A percentile compares a stretch with the other conserved stretches of the same genome.
phyloP scores from a whole-genome alignment of 2,888 invertebrate species.

The Teinopalpus imperialis region DNA sequence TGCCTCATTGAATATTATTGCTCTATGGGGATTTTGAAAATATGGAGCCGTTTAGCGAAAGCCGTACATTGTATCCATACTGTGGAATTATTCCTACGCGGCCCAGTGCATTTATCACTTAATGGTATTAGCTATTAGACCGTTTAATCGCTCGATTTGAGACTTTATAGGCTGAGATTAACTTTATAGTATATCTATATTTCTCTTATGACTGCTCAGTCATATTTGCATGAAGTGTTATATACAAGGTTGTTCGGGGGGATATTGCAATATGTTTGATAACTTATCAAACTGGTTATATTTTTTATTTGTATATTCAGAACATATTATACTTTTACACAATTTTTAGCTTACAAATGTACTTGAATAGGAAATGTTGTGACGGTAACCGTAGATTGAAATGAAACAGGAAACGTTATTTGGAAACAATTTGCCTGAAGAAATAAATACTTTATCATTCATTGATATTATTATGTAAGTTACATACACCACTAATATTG shows the following conservation, averaged over 20 bases:
- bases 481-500: too few relatives aligned
- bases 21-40: conserved; percentile 82
- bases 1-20: conserved; percentile 80
- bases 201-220: conserved; percentile 22
- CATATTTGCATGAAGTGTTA: too few relatives aligned
- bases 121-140: conserved; percentile 79
- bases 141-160: conserved; percentile 77
- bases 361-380: too few relatives aligned
- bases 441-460: too few relatives aligned
- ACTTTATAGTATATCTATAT: conserved; percentile 35
- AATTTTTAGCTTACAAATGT: too few relatives aligned
- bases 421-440: too few relatives aligned
- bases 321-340: too few relatives aligned
- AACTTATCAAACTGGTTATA: not conserved
- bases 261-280: not conserved
- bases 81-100: conserved; percentile 78
- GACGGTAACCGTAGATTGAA: too few relatives aligned
- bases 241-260: too few relatives aligned
- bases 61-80: conserved; percentile 79
- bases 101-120: conserved; percentile 79
- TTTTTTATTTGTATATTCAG: too few relatives aligned
- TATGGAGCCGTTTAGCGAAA: conserved; percentile 81
- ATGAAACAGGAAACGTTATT: too few relatives aligned
- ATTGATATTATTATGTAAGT: too few relatives aligned
- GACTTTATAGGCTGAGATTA: conserved; percentile 59